Evolutionary conservation across 2,888 invertebrate species (phyloP).

Genomic region (Sisyra nigra): DNA sequence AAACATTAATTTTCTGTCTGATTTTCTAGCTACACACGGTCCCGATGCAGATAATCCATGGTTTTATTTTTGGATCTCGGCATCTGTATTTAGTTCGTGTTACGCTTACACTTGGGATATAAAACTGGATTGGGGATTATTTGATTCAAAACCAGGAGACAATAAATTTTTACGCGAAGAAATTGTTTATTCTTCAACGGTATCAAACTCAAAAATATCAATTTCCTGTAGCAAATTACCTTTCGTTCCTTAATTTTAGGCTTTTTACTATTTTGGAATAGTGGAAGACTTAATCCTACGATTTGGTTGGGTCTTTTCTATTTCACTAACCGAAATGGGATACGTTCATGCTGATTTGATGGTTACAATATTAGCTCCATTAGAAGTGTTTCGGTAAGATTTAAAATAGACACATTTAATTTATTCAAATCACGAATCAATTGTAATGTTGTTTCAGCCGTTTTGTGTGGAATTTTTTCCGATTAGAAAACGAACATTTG

Average conservation of each 20-base stretch:
- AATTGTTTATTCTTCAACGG: slow-evolving; percentile 85
- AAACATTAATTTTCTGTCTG: too few relatives aligned
- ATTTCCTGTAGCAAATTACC: not conserved
- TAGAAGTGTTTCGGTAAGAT: slow-evolving; percentile 73
- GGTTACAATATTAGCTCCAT: slow-evolving; percentile 64
- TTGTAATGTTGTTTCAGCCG: slow-evolving; percentile 37
- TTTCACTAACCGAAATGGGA: slow-evolving; percentile 66
- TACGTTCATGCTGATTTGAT: slow-evolving; percentile 63
- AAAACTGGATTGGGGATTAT: slow-evolving; percentile 97
- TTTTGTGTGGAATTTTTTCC: slow-evolving; percentile 99
- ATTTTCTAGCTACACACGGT: too few relatives aligned
- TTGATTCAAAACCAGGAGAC: slow-evolving; percentile 82
- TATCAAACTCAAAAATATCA: slow-evolving; percentile 21
- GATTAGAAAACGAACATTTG: slow-evolving; percentile 95
- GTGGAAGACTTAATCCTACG: slow-evolving; percentile 86
- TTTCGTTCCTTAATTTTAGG: slow-evolving; percentile 30
- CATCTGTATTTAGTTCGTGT: slow-evolving; percentile 72
- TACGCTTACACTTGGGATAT: slow-evolving; percentile 98
- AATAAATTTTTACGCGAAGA: slow-evolving; percentile 86
- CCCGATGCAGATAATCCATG: slow-evolving; percentile 55
- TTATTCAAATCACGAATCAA: not conserved
- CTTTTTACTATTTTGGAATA: slow-evolving; percentile 92
- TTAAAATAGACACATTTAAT: not conserved
- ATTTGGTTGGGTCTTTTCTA: slow-evolving; percentile 85
- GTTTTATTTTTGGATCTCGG: slow-evolving; percentile 78